A percentile compares a stretch with the other conserved stretches of the same genome.
These are phyloP conservation scores for Branchellion lobata DNA, from an alignment of 2,888 invertebrate species.

Conservation along the genomic window DNA sequence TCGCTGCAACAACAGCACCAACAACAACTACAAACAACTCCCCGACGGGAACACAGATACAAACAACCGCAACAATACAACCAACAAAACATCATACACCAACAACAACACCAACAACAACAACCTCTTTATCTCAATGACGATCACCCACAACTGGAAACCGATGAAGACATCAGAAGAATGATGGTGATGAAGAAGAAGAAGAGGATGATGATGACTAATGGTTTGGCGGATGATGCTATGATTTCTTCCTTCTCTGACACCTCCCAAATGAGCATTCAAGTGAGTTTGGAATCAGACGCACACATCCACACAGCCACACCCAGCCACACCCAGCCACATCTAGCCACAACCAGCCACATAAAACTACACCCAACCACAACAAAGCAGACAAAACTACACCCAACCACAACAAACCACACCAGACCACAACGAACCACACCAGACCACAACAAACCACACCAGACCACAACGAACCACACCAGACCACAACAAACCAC, in stretches of 20 bases:
- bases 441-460: neutral
- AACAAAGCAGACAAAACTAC: no score
- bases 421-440: no score
- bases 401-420: no score
- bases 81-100: no score
- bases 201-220: conserved; percentile 22
- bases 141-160: neutral
- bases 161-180: conserved; percentile 20
- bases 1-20: neutral
- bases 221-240: conserved; percentile 35
- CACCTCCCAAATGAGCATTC: conserved; percentile 38
- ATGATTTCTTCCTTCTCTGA: conserved; percentile 45
- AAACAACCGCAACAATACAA: neutral
- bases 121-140: conserved; percentile 6
- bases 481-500: neutral
- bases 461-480: neutral
- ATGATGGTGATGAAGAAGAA: conserved; percentile 36
- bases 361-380: no score
- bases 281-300: no score
- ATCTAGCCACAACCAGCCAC: no score
- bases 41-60: neutral
- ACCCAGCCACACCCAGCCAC: no score
- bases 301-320: no score
- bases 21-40: neutral
- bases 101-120: neutral